phyloP scores from a whole-genome alignment of 2,888 invertebrate genomes.

The Antheraea assamensis region DNA sequence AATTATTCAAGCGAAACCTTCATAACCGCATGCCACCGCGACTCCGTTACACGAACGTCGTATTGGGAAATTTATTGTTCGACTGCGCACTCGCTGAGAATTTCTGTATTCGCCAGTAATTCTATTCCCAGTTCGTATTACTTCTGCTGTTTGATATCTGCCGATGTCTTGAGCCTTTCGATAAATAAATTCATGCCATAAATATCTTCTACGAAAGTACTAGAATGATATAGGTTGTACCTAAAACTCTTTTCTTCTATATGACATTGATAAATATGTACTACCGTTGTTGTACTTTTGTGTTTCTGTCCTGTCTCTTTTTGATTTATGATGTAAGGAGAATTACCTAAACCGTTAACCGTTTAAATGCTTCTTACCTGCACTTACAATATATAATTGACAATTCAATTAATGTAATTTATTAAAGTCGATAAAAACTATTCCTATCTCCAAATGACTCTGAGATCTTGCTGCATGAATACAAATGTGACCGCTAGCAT shows the following conservation, averaged over 20 bases:
- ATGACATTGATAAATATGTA: constrained; percentile 5
- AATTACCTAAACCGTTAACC: not conserved
- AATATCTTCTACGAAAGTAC: constrained; percentile 5
- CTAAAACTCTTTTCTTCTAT: constrained; percentile 2
- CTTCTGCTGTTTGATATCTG: constrained; percentile 12
- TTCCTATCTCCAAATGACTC: too few relatives aligned
- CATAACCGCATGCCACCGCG: constrained; percentile 19
- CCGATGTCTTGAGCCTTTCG: constrained; percentile 11
- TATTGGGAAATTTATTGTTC: constrained; percentile 14
- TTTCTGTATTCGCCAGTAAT: constrained; percentile 5
- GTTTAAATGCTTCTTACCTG: not conserved
- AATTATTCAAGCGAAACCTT: constrained; percentile 36
- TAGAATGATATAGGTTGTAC: not conserved
- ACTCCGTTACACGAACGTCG: constrained; percentile 8
- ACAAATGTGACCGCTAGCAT: too few relatives aligned
- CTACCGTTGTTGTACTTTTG: not conserved
- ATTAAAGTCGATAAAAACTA: too few relatives aligned
- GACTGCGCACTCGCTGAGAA: constrained; percentile 9
- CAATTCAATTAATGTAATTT: too few relatives aligned
- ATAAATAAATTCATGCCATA: constrained; percentile 14
- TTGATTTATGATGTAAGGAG: not conserved
- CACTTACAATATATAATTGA: not conserved
- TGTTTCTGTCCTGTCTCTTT: not conserved
- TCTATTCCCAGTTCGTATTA: constrained; percentile 14
- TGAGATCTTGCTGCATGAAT: too few relatives aligned